phyloP scores from a whole-genome alignment of 1,140 invertebrate species.

The Eueides isabella region DNA sequence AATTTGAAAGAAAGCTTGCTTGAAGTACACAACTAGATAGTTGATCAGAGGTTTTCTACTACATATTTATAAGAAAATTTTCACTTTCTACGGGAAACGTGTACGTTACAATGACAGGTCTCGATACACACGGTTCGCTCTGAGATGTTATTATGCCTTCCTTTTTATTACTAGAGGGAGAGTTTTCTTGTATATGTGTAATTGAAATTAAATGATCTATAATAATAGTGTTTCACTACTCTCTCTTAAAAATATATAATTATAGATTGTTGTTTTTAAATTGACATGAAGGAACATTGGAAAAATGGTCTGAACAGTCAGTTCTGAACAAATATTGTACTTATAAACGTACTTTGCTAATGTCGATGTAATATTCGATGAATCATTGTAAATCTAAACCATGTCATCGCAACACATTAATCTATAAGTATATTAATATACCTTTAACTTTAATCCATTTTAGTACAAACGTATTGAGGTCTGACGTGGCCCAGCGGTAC shows the following conservation, averaged over 20 bases:
- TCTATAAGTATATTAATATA: too few relatives aligned
- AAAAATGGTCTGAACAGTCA: not conserved
- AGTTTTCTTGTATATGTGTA: not conserved
- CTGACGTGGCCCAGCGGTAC: too few relatives aligned
- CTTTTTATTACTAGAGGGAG: not conserved
- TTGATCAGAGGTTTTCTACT: slow-evolving; percentile 3
- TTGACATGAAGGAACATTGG: not conserved
- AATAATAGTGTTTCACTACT: not conserved
- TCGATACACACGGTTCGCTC: slow-evolving; percentile 19
- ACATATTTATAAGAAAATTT: slow-evolving; percentile 40
- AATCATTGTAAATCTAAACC: not conserved
- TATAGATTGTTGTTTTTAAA: not conserved
- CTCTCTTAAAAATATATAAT: not conserved
- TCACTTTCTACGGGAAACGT: slow-evolving; percentile 58
- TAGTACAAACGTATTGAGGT: too few relatives aligned
- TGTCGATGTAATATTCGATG: not conserved
- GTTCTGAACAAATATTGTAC: not conserved
- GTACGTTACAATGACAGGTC: slow-evolving; percentile 45
- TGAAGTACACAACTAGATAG: not conserved
- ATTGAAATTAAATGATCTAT: too few relatives aligned
- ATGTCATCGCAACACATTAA: too few relatives aligned
- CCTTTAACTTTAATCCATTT: too few relatives aligned
- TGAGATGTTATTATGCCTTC: not conserved
- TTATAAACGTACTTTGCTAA: not conserved
- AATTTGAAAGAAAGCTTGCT: not conserved